phyloP scores from a whole-genome alignment of 2,888 invertebrate species.

The Dynastes maya region DNA sequence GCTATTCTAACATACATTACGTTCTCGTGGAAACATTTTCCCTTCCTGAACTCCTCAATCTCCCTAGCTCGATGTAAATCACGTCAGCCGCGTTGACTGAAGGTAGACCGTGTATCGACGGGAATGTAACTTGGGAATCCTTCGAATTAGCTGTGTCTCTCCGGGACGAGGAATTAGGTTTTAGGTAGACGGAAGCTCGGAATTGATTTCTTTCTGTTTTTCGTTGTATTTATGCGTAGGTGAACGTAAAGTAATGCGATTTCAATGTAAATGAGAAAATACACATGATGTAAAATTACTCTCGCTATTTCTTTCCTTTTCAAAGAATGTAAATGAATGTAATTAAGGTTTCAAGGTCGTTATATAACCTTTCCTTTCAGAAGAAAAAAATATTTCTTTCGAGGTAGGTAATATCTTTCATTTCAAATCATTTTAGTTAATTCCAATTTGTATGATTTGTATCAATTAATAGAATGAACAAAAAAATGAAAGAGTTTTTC shows the following conservation, averaged over 20 bases:
- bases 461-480: too few species aligned
- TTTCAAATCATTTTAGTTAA: too few species aligned
- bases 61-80: background rate
- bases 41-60: background rate
- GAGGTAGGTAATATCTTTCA: too few species aligned
- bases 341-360: too few species aligned
- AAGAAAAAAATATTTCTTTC: too few species aligned
- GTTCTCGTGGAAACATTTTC: background rate
- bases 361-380: too few species aligned
- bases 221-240: background rate
- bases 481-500: too few species aligned
- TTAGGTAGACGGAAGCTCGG: too few species aligned
- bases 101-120: slow-evolving; percentile 3
- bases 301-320: background rate
- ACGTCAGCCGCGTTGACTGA: background rate
- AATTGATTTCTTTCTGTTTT: background rate
- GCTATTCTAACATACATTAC: background rate
- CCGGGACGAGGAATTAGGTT: too few species aligned
- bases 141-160: slow-evolving; percentile 1
- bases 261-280: background rate
- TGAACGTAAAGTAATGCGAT: background rate
- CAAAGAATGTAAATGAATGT: too few species aligned
- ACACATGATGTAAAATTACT: background rate
- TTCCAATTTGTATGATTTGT: too few species aligned
- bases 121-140: background rate